Evolutionary conservation across 2,797 vertebrate species (phyloP).

Genomic region (Peromyscus aztecus): DNA sequence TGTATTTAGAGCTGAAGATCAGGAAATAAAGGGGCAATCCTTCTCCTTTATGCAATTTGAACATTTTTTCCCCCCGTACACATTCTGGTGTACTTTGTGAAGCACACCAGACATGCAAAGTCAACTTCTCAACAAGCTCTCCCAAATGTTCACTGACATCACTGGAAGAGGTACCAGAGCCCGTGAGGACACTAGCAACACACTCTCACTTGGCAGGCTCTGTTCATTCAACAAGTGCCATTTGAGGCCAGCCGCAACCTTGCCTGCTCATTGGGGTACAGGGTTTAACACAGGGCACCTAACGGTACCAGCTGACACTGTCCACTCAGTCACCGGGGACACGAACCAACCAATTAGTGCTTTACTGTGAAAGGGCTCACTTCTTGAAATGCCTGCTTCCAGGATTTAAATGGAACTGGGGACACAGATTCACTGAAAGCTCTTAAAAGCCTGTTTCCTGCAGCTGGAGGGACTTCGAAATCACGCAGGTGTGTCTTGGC

Average conservation of each 20-base stretch:
- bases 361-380: neutral
- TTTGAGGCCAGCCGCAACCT: neutral
- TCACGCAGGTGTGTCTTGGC: conserved; percentile 16
- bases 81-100: conserved; percentile 8
- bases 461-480: neutral
- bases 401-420: neutral
- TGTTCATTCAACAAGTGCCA: neutral
- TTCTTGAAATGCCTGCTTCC: conserved; percentile 44
- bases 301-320: neutral
- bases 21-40: neutral
- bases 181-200: neutral
- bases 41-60: neutral
- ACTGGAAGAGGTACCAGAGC: neutral
- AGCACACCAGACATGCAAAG: neutral
- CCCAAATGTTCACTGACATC: neutral
- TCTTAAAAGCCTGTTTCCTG: neutral
- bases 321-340: neutral
- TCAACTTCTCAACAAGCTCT: neutral
- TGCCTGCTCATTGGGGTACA: neutral
- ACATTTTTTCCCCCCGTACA: neutral
- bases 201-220: neutral
- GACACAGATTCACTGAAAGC: neutral
- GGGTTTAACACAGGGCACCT: neutral
- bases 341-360: neutral
- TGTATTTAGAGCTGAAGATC: neutral